Evolutionary conservation across 2,888 invertebrate genomes (phyloP).

Genomic region (Athalia rosae): DNA sequence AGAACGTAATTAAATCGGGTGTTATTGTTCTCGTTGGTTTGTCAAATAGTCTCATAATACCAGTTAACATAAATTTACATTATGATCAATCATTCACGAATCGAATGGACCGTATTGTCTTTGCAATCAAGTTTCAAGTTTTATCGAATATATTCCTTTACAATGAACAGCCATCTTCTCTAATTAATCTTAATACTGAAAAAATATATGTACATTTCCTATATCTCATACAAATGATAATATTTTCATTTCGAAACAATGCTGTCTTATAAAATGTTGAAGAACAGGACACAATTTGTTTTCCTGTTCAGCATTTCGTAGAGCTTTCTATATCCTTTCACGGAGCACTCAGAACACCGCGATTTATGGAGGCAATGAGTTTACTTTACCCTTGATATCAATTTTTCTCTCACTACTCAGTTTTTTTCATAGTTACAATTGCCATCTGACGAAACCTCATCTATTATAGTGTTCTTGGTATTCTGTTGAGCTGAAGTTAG

Average conservation of each 20-base stretch:
- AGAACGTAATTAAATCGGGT: not conserved
- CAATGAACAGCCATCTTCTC: slow-evolving; percentile 38
- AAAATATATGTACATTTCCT: slow-evolving; percentile 57
- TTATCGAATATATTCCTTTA: not conserved
- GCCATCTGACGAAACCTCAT: not conserved
- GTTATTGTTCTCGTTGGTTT: not conserved
- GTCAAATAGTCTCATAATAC: too few species aligned
- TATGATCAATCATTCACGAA: not conserved
- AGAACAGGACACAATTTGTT: slow-evolving; percentile 5
- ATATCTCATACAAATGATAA: slow-evolving; percentile 21
- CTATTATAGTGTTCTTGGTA: not conserved
- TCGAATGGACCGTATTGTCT: slow-evolving; percentile 29
- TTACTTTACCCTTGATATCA: slow-evolving; percentile 4
- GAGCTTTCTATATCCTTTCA: not conserved
- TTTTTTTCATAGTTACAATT: not conserved
- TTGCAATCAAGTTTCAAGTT: slow-evolving; percentile 12
- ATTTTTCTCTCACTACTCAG: not conserved
- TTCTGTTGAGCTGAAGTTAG: too few species aligned
- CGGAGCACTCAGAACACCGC: not conserved
- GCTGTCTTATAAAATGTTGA: not conserved
- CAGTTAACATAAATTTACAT: not conserved
- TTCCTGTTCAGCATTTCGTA: not conserved
- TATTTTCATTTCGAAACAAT: slow-evolving; percentile 7
- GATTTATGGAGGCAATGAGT: slow-evolving; percentile 26
- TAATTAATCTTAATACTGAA: slow-evolving; percentile 59